Percentiles rank a stretch among this genome's conserved stretches.
Conservation (phyloP, 2,888 invertebrate species). For the Dynastes tityus region DNA sequence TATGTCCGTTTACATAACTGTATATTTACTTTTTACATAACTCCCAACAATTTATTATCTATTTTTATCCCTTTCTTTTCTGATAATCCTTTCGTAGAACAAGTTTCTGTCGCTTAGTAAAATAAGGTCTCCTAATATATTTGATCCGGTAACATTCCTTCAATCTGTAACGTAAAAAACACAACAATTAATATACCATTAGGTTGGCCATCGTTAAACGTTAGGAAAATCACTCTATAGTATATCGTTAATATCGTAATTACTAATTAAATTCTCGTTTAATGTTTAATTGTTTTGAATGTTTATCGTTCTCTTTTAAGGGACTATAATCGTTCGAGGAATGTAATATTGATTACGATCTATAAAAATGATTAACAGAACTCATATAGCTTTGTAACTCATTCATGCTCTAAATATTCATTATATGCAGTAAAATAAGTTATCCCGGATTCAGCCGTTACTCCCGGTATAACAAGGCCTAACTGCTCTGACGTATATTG, state of each 20-base stretch:
- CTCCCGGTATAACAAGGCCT: no score
- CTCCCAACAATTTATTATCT: background rate
- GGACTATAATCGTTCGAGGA: background rate
- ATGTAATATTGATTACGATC: no score
- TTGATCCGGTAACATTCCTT: constrained; percentile 12
- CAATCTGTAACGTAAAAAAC: constrained; percentile 26
- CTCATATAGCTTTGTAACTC: no score
- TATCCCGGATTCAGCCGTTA: no score
- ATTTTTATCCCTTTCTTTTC: background rate
- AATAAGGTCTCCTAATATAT: no score
- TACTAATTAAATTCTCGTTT: background rate
- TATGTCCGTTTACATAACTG: constrained; percentile 5
- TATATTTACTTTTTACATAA: background rate
- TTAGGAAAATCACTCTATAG: constrained; percentile 13
- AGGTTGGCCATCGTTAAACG: background rate
- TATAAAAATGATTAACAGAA: no score
- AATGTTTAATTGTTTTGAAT: background rate
- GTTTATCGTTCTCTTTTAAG: background rate
- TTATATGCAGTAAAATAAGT: no score
- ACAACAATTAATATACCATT: constrained; percentile 36
- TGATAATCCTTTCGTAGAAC: background rate
- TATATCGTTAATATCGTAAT: background rate
- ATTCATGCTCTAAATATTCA: no score
- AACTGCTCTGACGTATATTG: no score
- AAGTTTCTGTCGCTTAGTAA: background rate